Evolutionary conservation across 2,113 vertebrate species (phyloP).

Genomic region (Lasiurus cinereus): DNA sequence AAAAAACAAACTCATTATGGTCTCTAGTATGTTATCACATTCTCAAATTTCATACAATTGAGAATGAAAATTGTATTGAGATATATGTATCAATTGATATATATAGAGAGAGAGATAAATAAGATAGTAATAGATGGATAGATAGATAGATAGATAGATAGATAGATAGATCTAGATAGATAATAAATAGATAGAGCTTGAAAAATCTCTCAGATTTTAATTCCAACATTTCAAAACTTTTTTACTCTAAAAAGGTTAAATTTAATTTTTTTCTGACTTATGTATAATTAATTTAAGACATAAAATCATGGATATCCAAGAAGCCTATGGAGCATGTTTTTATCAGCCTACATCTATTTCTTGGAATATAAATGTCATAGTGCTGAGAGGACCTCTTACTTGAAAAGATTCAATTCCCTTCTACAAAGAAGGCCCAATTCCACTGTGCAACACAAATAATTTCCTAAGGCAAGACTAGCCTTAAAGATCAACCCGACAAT

Average conservation of each 20-base stretch:
- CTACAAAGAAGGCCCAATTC: slow-evolving; percentile 66
- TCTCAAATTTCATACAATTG: slow-evolving; percentile 38
- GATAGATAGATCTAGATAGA: neutral
- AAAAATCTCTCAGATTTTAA: slow-evolving; percentile 53
- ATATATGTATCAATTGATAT: neutral
- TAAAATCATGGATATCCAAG: slow-evolving; percentile 64
- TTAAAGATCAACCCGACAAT: slow-evolving; percentile 53
- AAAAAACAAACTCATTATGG: slow-evolving; percentile 58
- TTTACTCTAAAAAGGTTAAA: slow-evolving; percentile 72
- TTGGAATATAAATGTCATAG: slow-evolving; percentile 71
- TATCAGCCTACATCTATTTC: slow-evolving; percentile 70
- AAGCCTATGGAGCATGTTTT: slow-evolving; percentile 55
- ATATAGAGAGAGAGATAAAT: neutral
- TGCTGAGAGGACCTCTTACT: slow-evolving; percentile 68
- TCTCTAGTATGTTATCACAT: slow-evolving; percentile 22
- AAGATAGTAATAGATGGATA: neutral
- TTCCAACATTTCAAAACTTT: slow-evolving; percentile 57
- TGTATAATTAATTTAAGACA: slow-evolving; percentile 65
- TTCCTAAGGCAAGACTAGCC: slow-evolving; percentile 57
- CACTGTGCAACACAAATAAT: slow-evolving; percentile 68
- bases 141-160: neutral
- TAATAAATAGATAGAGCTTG: neutral
- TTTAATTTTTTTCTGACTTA: slow-evolving; percentile 60
- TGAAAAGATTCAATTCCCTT: slow-evolving; percentile 73
- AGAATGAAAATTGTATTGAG: slow-evolving; percentile 53